Percentiles rank a stretch among this genome's conserved stretches.
These are phyloP conservation scores for Hemibagrus wyckioides DNA, from an alignment of 2,113 vertebrate genomes.

Conservation along the genomic window DNA sequence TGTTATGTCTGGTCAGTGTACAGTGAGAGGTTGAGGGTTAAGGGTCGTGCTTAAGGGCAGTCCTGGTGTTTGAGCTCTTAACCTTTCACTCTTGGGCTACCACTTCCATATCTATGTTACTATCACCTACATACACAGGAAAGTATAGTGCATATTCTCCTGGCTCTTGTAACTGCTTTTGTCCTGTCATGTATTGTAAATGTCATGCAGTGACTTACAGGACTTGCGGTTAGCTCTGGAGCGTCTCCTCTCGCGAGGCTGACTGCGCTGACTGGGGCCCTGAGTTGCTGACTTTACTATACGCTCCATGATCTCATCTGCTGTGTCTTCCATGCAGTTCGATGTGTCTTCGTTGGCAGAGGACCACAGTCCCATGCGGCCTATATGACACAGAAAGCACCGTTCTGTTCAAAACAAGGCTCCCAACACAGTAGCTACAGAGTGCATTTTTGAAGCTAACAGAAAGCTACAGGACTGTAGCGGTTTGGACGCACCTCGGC, in stretches of 20 bases:
- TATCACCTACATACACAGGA: not conserved
- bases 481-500: constrained; percentile 70
- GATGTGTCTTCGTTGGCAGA: constrained; percentile 80
- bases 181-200: not conserved
- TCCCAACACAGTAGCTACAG: not conserved
- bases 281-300: constrained; percentile 96
- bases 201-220: constrained; percentile 73
- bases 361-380: constrained; percentile 81
- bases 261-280: constrained; percentile 85
- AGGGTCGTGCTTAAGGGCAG: too few relatives aligned
- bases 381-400: constrained; percentile 64
- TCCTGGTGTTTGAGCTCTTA: too few relatives aligned
- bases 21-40: too few relatives aligned
- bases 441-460: not conserved
- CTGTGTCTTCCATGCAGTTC: constrained; percentile 84
- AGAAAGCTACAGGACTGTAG: not conserved
- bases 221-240: constrained; percentile 95
- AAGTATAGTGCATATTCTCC: not conserved
- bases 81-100: too few relatives aligned
- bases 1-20: too few relatives aligned
- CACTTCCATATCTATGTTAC: too few relatives aligned
- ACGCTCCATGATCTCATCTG: constrained; percentile 98
- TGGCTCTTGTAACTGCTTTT: not conserved
- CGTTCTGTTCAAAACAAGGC: not conserved
- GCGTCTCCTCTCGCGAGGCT: constrained; percentile 89